Conservation (phyloP, 1,140 invertebrate species). For the Dolichoris vasculosae region DNA sequence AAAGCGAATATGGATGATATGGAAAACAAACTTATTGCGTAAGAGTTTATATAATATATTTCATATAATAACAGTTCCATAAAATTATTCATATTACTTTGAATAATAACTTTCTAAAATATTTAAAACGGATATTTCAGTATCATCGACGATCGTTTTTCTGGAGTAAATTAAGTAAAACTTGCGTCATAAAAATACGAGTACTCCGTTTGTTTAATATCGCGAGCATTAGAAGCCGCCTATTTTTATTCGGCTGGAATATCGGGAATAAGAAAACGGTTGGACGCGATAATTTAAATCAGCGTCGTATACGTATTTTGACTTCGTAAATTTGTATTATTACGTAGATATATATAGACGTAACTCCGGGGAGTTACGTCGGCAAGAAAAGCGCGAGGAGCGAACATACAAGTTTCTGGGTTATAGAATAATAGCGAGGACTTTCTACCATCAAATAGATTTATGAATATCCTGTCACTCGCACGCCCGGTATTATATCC, state of each 20-base stretch:
- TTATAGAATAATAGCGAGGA: constrained; percentile 69
- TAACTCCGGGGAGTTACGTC: not conserved
- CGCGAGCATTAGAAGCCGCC: not conserved
- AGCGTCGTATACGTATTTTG: not conserved
- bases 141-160: not conserved
- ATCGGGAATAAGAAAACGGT: not conserved
- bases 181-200: no score
- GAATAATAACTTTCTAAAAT: not conserved
- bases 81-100: not conserved
- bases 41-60: not conserved
- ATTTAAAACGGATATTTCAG: not conserved
- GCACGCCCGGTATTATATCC: constrained; percentile 1
- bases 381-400: not conserved
- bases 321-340: not conserved
- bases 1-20: not conserved
- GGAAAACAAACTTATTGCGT: not conserved
- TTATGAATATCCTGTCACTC: constrained; percentile 69
- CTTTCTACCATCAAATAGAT: constrained; percentile 74
- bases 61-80: not conserved
- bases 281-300: not conserved
- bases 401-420: constrained; percentile 51
- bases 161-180: not conserved
- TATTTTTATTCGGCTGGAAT: not conserved
- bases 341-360: not conserved
- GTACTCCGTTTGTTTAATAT: no score